phyloP scores from a whole-genome alignment of 2,797 vertebrate genomes.

The Coranthus polyacanthus region DNA sequence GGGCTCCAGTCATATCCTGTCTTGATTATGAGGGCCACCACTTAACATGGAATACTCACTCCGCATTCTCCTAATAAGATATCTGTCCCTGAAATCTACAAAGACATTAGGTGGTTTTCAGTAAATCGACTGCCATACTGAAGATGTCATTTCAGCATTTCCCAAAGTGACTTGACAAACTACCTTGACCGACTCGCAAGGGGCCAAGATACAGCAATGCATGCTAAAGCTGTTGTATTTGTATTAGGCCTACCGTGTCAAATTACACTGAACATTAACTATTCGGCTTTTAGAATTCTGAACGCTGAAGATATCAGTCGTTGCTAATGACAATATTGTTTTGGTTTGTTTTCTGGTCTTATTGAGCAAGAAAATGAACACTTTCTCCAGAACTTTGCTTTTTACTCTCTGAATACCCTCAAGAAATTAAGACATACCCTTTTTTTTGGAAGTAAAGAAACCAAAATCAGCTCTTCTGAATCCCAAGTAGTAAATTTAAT shows the following conservation, averaged over 20 bases:
- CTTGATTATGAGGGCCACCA: slow-evolving; percentile 74
- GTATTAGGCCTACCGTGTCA: neutral
- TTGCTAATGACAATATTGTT: too few species aligned
- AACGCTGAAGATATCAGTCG: too few species aligned
- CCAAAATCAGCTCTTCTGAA: neutral
- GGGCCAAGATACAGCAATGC: slow-evolving; percentile 17
- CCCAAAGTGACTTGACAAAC: slow-evolving; percentile 32
- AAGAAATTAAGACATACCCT: neutral
- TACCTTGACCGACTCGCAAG: slow-evolving; percentile 22
- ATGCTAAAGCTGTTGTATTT: neutral
- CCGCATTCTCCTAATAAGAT: slow-evolving; percentile 54
- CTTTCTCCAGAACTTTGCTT: neutral
- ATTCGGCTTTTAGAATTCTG: too few species aligned
- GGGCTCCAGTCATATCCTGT: slow-evolving; percentile 57
- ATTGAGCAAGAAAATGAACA: too few species aligned
- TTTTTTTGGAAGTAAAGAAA: neutral
- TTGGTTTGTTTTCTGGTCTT: too few species aligned
- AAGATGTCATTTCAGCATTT: slow-evolving; percentile 34
- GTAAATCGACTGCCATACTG: slow-evolving; percentile 50
- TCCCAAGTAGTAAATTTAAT: neutral
- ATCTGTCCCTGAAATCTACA: slow-evolving; percentile 61
- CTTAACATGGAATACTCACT: slow-evolving; percentile 65
- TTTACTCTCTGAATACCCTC: neutral
- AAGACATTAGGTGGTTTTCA: slow-evolving; percentile 50
- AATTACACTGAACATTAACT: slow-evolving; percentile 1